phyloP scores from a whole-genome alignment of 2,113 vertebrate genomes.

The Pteropus alecto region DNA sequence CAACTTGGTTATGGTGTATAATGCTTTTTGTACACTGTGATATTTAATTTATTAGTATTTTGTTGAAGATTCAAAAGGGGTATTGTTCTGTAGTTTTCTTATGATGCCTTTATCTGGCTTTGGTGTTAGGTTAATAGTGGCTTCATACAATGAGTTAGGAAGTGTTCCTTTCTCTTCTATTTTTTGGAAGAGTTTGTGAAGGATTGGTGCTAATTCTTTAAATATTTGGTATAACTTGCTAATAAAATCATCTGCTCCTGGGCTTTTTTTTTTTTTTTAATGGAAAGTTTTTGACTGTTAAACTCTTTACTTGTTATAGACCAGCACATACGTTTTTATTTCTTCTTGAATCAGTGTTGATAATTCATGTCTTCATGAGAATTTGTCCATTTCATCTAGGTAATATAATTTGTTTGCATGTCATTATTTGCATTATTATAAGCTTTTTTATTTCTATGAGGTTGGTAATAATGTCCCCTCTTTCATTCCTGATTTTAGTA shows the following conservation, averaged over 20 bases:
- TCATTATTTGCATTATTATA: neutral
- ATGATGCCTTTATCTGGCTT: neutral
- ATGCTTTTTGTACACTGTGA: neutral
- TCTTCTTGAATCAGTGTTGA: neutral
- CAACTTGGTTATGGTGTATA: neutral
- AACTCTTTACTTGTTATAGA: neutral
- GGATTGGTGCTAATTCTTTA: neutral
- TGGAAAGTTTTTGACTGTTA: neutral
- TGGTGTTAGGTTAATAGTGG: neutral
- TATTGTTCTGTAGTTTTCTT: neutral
- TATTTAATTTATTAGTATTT: neutral
- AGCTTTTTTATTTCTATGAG: neutral
- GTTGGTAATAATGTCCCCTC: neutral
- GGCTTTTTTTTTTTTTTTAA: neutral
- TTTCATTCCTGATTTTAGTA: neutral
- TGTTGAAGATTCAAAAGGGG: neutral
- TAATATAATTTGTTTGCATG: neutral
- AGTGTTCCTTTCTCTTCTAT: neutral
- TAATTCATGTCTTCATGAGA: neutral
- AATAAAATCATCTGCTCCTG: neutral
- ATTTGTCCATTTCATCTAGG: neutral
- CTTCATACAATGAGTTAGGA: neutral
- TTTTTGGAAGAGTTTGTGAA: conserved; percentile 3
- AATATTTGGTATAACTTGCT: neutral
- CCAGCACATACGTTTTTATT: neutral